These are phyloP conservation scores for Lemur catta DNA, from an alignment of 2,797 vertebrate genomes.

Conservation along the genomic window DNA sequence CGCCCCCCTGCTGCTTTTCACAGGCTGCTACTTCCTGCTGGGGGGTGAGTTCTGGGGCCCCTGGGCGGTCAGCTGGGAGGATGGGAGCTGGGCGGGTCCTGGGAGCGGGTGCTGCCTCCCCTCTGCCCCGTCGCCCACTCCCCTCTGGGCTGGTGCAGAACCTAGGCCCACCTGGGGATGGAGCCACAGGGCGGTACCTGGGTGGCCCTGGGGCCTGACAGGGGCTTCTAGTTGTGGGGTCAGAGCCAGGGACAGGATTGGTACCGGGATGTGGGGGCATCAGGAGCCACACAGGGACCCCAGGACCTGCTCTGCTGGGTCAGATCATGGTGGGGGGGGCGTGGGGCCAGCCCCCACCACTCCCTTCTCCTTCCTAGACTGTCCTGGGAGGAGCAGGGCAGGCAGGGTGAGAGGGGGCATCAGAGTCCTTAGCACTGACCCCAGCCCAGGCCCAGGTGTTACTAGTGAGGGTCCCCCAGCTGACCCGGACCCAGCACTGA, in stretches of 20 bases:
- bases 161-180: not conserved
- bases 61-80: not conserved
- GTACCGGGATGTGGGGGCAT: not conserved
- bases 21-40: slow-evolving; percentile 85
- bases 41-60: slow-evolving; percentile 85
- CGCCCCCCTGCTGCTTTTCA: slow-evolving; percentile 81
- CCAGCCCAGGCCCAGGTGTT: not conserved
- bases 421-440: not conserved
- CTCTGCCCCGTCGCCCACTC: too few relatives aligned
- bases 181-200: not conserved
- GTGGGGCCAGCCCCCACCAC: fast-evolving
- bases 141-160: fast-evolving
- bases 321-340: not conserved
- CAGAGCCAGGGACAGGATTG: not conserved
- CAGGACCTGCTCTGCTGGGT: not conserved
- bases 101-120: not conserved
- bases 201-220: not conserved
- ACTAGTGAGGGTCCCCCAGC: not conserved
- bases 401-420: not conserved
- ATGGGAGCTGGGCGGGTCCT: too few relatives aligned
- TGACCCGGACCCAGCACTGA: not conserved
- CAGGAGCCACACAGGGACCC: not conserved
- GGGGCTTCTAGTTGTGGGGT: not conserved
- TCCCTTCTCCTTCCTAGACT: not conserved
- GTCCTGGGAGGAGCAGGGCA: not conserved